Base-by-base conservation (phyloP, 53 echinoderm and acorn worm species). In the Crossaster papposus region DNA sequence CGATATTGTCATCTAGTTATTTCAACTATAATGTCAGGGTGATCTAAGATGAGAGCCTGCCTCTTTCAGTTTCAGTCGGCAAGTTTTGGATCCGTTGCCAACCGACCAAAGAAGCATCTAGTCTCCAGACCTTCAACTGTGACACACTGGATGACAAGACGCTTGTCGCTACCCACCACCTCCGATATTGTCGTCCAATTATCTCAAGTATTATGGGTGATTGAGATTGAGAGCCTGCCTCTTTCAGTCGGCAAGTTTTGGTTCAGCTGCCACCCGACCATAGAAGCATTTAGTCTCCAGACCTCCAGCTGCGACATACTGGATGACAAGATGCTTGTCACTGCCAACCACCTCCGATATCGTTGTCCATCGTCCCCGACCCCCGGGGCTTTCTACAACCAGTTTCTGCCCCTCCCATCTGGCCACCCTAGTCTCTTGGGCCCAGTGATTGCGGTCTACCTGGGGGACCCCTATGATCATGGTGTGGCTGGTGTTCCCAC, bases 371-470 rank as follows among this genome's bases (percentile, higher is more conserved):
- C 36, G 51, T 14, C 80, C 80, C 58, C 55, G 6, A 1, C 55
- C 78, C 3, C 44, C 58, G 14, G 80, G 80, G 58, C 80, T 54
- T 0, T 33, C 31, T 15, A 80, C 34, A 32, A 80, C 80, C 55
- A 80, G 54, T 37, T 20, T 80, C 26, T 14, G 54, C 78, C 80
- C 80, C 55, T 80, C 54, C 80, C 80, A 80, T 17, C 50, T 54
- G 1, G 80, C 54, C 54, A 80, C 54, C 33, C 80, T 28, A 15
- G 80, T 80, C 62, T 80, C 80, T 31, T 80, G 53, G 2, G 80
- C 80, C 80, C 80, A 80, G 80, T 80, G 80, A 58, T 80, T 80
- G 58, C 80, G 58, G 58, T 80, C 80, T 17, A 80, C 13, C 80
- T 80, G 30, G n/a, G 58, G 54, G 55, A n/a, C n/a, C 15, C 80